These are phyloP conservation scores for Papilio elwesi DNA, from an alignment of 2,888 invertebrate species.

Conservation along the genomic window DNA sequence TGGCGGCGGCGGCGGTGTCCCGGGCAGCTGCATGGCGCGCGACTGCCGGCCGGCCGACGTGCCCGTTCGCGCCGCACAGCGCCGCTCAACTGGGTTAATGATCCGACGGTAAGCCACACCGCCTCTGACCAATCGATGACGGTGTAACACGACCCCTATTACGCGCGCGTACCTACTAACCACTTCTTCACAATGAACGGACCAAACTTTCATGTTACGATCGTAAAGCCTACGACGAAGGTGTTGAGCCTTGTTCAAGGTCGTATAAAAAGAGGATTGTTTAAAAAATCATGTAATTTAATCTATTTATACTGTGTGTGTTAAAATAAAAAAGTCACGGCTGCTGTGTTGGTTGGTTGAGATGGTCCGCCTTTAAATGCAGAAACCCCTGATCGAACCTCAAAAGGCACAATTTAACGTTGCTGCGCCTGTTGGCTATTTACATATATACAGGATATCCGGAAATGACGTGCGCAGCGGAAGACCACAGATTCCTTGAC, in stretches of 20 bases:
- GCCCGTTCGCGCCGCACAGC: constrained; percentile 77
- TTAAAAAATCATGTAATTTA: background rate
- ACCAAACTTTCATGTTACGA: background rate
- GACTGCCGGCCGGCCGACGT: constrained; percentile 55
- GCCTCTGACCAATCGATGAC: constrained; percentile 80
- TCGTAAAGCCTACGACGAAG: background rate
- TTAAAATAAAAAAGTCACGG: background rate
- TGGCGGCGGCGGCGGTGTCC: constrained; percentile 78
- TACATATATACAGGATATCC: too few relatives aligned
- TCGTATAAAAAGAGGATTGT: background rate
- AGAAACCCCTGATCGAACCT: background rate
- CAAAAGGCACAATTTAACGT: background rate
- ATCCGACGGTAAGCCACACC: constrained; percentile 79
- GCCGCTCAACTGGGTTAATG: constrained; percentile 83
- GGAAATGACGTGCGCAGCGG: too few relatives aligned
- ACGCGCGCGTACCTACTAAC: constrained; percentile 45
- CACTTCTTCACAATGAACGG: constrained; percentile 18
- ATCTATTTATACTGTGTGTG: background rate
- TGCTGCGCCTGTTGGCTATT: too few relatives aligned
- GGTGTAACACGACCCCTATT: constrained; percentile 46
- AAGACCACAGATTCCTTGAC: too few relatives aligned
- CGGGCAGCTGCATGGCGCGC: constrained; percentile 77
- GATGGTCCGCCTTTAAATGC: background rate
- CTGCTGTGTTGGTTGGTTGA: background rate
- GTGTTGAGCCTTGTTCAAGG: constrained; percentile 1